Percentiles rank a stretch among this genome's conserved stretches.
Evolutionary conservation across 2,888 invertebrate genomes (phyloP).

Genomic region (Ennomos erosarius): DNA sequence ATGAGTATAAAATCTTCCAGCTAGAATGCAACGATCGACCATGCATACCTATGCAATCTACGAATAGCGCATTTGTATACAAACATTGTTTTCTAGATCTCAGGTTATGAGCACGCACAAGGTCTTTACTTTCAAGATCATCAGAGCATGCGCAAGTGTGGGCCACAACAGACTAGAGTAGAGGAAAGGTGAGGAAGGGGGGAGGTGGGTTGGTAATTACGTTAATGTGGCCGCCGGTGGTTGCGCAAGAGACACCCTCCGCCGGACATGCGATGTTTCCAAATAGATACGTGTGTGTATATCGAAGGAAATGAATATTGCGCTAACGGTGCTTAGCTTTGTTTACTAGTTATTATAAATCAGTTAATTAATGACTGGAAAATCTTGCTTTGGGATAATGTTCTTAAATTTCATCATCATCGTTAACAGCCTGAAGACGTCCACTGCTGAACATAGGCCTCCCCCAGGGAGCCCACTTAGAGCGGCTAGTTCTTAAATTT

Average conservation of each 20-base stretch:
- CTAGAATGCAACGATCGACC: conserved; percentile 29
- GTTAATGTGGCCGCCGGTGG: conserved; percentile 64
- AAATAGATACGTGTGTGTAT: conserved; percentile 50
- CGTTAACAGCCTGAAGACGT: no score
- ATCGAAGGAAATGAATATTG: conserved; percentile 56
- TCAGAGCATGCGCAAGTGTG: conserved; percentile 71
- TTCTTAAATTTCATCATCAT: no score
- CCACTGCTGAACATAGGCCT: no score
- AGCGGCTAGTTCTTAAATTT: no score
- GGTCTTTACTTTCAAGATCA: conserved; percentile 85
- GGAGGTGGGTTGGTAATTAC: conserved; percentile 63
- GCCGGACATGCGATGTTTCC: conserved; percentile 66
- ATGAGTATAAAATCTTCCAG: conserved; percentile 14
- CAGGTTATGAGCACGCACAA: conserved; percentile 69
- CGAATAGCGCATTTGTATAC: conserved; percentile 60
- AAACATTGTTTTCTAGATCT: conserved; percentile 71
- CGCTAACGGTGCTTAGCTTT: conserved; percentile 48
- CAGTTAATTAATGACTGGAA: conserved; percentile 5
- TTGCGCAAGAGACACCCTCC: conserved; percentile 65
- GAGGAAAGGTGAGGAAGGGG: conserved; percentile 6
- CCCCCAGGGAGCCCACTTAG: no score
- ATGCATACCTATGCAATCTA: conserved; percentile 41
- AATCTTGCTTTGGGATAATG: conserved; percentile 1
- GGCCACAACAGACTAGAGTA: conserved; percentile 39
- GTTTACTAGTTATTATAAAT: conserved; percentile 37